Base-by-base conservation (phyloP, 1,140 invertebrate genomes). In the Bombus confusus region DNA sequence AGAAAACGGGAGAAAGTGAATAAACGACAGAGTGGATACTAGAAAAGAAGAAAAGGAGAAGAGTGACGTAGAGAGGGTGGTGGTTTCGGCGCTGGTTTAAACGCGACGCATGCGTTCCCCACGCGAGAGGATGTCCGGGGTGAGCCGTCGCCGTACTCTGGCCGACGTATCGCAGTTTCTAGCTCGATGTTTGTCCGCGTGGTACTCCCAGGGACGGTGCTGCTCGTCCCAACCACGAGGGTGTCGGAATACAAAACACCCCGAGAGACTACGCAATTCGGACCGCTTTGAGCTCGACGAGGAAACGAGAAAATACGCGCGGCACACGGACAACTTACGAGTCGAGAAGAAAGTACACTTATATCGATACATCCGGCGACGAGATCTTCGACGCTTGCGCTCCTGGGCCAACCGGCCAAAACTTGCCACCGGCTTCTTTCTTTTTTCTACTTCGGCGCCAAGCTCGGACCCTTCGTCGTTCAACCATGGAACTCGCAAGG, bases 181-280 rank as follows among this genome's bases (percentile, higher is more conserved):
- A 90, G 86, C 93, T 93, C 91, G 95, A 95, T 95, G 94, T 95
- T 95, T 95, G 95, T 95, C 92, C 94, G 94, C 93, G 93, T 94
- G 94, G 93, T 94, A 91, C 93, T 93, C 90, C 90, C 89, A 92
- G 90, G 89, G 86, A 91, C 75, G 86, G 76, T 39, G 74, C 86
- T 89, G 86, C 80, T 84, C 81, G 69, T 83, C 47, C 79, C 80
- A 79, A 84, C 87, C 92, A 92, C 91, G 92, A 93, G 92, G 92
- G 64, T 80, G 64, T 71, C 69, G 69, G 13, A 34, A 64, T 13
- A 62, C 31, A 66, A 66, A 73, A 47, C 62, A 57, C 25, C 37
- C 37, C 39, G 73, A 43, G 34, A 76, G 15, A 43, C 31, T 22
- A 43, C 18, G 43, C 62, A 31, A 68, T 43, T 71, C 25, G 34